phyloP scores from a whole-genome alignment of 2,888 invertebrate species.

The Morpho deidamia region DNA sequence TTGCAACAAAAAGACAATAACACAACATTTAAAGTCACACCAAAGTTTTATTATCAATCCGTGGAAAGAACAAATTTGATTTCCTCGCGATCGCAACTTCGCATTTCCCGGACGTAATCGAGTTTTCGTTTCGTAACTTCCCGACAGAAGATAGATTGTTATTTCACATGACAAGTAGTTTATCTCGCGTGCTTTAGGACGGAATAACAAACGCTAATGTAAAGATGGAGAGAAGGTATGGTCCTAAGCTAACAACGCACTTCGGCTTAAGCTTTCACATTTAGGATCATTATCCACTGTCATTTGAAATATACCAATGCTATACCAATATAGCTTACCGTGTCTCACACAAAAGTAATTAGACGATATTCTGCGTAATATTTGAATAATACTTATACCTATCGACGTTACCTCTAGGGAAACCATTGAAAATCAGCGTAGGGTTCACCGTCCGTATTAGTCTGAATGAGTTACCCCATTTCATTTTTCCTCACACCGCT shows the following conservation, averaged over 20 bases:
- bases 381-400: too few relatives aligned
- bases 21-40: slow-evolving; percentile 19
- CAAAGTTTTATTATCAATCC: slow-evolving; percentile 20
- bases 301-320: background rate
- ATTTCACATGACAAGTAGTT: slow-evolving; percentile 19
- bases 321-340: background rate
- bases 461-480: too few relatives aligned
- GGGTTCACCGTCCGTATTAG: too few relatives aligned
- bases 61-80: slow-evolving; percentile 16
- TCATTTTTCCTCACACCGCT: too few relatives aligned
- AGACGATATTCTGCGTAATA: too few relatives aligned
- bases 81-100: slow-evolving; percentile 13
- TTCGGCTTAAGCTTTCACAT: background rate
- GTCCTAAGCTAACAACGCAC: slow-evolving; percentile 18
- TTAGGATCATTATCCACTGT: background rate
- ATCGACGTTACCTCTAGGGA: too few relatives aligned
- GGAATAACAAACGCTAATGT: slow-evolving; percentile 19
- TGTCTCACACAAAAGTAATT: too few relatives aligned
- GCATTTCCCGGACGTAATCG: slow-evolving; percentile 16
- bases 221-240: slow-evolving; percentile 13
- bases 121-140: slow-evolving; percentile 16
- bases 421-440: too few relatives aligned
- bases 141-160: slow-evolving; percentile 15
- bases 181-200: slow-evolving; percentile 4
- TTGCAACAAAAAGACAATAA: slow-evolving; percentile 7